Evolutionary conservation across 2,797 vertebrate species (phyloP).

Genomic region (Pseudochaenichthys georgianus): DNA sequence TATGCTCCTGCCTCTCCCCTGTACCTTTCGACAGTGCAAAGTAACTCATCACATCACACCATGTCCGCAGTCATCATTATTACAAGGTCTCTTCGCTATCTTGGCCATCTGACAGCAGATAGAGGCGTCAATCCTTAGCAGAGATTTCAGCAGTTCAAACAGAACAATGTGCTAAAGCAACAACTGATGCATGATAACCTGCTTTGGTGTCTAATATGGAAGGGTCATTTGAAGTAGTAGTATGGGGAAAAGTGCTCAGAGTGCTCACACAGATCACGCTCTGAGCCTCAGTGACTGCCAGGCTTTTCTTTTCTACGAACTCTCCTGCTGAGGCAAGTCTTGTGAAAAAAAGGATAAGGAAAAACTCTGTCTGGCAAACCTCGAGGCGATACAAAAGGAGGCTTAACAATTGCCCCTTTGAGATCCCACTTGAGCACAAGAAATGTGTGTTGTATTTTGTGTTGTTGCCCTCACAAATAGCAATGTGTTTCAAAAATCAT

Average conservation of each 20-base stretch:
- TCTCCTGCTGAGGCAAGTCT: constrained; percentile 22
- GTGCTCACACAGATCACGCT: constrained; percentile 43
- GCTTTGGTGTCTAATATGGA: too few species aligned
- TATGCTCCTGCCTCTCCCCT: background rate
- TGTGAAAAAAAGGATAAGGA: constrained; percentile 1
- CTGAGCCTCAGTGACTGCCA: constrained; percentile 47
- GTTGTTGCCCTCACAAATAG: constrained; percentile 6
- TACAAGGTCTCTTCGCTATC: background rate
- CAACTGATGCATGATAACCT: background rate
- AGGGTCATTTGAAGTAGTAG: constrained; percentile 1
- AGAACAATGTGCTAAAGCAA: constrained; percentile 20
- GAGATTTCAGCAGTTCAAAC: constrained; percentile 2
- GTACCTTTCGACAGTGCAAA: background rate
- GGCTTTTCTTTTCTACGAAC: constrained; percentile 43
- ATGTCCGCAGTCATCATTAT: background rate
- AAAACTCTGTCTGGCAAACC: constrained; percentile 40
- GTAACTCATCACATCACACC: background rate
- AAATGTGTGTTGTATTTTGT: constrained; percentile 41
- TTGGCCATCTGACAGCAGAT: background rate
- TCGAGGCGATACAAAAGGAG: constrained; percentile 42
- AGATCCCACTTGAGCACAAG: constrained; percentile 47
- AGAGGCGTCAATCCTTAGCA: background rate
- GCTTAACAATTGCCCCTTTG: constrained; percentile 58
- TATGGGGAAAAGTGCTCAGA: background rate
- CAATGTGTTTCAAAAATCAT: background rate